Conservation (phyloP, 2,113 vertebrate species). For the Genyomyrus donnyi region DNA sequence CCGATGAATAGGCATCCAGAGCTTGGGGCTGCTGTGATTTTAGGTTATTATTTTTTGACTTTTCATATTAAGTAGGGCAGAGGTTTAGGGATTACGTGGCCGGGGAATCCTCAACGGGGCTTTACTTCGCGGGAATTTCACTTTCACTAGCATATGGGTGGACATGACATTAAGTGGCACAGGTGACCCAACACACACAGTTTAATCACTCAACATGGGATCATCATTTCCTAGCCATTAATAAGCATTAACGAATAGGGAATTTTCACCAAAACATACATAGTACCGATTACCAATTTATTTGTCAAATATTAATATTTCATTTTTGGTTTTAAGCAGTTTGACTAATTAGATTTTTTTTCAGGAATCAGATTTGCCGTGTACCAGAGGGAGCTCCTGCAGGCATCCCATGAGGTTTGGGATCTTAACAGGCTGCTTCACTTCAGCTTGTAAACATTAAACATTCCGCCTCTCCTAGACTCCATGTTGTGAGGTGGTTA, state of each 20-base stretch:
- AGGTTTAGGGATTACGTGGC: not conserved
- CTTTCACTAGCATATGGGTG: not conserved
- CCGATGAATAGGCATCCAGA: not conserved
- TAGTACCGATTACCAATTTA: not conserved
- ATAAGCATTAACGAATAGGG: not conserved
- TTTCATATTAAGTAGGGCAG: not conserved
- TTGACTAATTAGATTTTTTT: not conserved
- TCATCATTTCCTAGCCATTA: not conserved
- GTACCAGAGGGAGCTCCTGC: not conserved
- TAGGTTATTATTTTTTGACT: not conserved
- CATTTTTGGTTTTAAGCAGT: not conserved
- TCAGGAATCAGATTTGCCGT: not conserved
- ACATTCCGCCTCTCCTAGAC: not conserved
- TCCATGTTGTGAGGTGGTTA: not conserved
- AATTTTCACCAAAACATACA: not conserved
- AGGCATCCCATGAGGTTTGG: not conserved
- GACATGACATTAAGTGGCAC: not conserved
- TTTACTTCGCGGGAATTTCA: not conserved
- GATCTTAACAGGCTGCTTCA: not conserved
- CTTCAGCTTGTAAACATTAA: not conserved
- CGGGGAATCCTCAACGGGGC: not conserved
- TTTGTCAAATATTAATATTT: conserved; percentile 2
- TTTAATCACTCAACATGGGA: not conserved
- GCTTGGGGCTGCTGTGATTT: conserved; percentile 18
- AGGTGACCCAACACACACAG: not conserved